phyloP scores from a whole-genome alignment of 2,113 vertebrate genomes.

The Poeciliopsis turrubarensis region DNA sequence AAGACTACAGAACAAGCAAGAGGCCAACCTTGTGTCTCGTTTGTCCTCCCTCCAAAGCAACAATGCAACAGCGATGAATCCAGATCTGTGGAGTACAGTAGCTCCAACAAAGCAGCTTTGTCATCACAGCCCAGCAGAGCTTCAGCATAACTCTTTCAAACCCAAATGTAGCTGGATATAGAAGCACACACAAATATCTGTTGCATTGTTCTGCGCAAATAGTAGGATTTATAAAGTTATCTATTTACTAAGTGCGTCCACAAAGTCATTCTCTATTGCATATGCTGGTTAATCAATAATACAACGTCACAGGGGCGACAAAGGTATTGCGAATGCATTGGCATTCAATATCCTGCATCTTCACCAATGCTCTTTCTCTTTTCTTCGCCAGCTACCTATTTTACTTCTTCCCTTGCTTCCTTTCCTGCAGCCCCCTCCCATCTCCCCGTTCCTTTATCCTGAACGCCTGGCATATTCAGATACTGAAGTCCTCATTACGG shows the following conservation, averaged over 20 bases:
- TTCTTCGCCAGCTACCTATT: slow-evolving; percentile 53
- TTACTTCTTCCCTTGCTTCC: slow-evolving; percentile 63
- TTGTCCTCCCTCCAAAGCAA: slow-evolving; percentile 28
- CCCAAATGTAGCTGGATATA: slow-evolving; percentile 2
- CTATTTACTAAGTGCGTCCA: neutral
- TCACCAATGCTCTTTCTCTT: slow-evolving; percentile 48
- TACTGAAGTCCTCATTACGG: slow-evolving; percentile 86
- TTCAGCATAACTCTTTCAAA: slow-evolving; percentile 35
- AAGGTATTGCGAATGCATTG: slow-evolving; percentile 30
- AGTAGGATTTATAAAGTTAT: slow-evolving; percentile 7
- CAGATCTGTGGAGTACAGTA: slow-evolving; percentile 33
- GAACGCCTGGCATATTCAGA: slow-evolving; percentile 85
- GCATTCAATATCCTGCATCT: slow-evolving; percentile 37
- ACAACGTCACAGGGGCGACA: slow-evolving; percentile 48
- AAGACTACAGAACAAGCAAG: slow-evolving; percentile 29
- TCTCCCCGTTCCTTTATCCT: slow-evolving; percentile 76
- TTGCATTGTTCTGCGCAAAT: slow-evolving; percentile 1
- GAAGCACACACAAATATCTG: slow-evolving; percentile 5
- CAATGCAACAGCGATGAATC: slow-evolving; percentile 39
- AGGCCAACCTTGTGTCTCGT: slow-evolving; percentile 25
- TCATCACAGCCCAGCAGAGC: slow-evolving; percentile 47
- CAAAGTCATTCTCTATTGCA: slow-evolving; percentile 11
- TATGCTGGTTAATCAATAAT: slow-evolving; percentile 24
- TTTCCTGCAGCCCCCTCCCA: slow-evolving; percentile 32
- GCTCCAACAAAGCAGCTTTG: slow-evolving; percentile 60